Conservation (phyloP, 2,888 invertebrate species). For the Rapana venosa region DNA sequence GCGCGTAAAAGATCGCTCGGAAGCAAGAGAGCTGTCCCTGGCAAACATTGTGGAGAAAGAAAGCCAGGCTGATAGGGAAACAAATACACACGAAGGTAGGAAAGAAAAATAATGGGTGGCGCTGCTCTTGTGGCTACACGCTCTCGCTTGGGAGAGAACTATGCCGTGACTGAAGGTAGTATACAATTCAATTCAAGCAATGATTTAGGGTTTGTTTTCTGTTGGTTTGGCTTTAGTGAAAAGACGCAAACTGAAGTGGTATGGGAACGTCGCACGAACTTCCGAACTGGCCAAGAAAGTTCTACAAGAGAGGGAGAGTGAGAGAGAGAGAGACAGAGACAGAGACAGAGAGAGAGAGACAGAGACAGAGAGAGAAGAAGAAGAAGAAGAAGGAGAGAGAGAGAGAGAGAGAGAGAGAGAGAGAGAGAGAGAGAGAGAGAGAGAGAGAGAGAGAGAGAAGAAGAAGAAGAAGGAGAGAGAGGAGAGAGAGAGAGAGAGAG, state of each 20-base stretch:
- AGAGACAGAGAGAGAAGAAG: no score
- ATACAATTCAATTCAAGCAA: neutral
- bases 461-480: no score
- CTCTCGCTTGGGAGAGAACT: neutral
- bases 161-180: neutral
- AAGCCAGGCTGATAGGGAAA: no score
- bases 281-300: neutral
- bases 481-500: constrained; percentile 28
- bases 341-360: neutral
- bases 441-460: neutral
- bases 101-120: no score
- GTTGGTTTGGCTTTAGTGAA: neutral
- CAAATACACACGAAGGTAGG: no score
- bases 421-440: no score
- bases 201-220: neutral
- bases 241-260: neutral
- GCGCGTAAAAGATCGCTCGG: no score
- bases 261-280: neutral
- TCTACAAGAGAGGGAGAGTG: neutral
- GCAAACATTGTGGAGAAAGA: no score
- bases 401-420: no score
- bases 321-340: neutral
- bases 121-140: no score
- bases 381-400: no score
- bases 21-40: no score